These are phyloP conservation scores for Tyto alba DNA, from an alignment of 2,113 vertebrate species.

Conservation along the genomic window DNA sequence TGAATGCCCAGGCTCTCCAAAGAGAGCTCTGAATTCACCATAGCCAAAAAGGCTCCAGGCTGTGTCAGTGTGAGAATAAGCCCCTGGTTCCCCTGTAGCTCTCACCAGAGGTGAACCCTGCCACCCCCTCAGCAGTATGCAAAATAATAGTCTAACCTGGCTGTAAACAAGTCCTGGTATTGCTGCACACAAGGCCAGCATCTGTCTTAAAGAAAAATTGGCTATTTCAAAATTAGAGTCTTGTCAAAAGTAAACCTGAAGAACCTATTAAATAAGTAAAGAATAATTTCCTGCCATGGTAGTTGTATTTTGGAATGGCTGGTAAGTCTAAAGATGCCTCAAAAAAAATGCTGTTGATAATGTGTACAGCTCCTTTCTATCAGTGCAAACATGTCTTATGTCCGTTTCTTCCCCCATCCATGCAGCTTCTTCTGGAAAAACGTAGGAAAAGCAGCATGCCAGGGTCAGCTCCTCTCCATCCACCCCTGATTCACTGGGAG, in stretches of 20 bases:
- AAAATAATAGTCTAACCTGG: background rate
- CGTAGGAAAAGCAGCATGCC: background rate
- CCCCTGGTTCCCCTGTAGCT: background rate
- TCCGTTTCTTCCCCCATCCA: rapidly evolving
- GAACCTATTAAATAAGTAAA: background rate
- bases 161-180: background rate
- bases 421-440: background rate
- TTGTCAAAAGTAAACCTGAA: background rate
- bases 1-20: background rate
- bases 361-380: background rate
- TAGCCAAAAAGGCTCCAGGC: background rate
- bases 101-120: background rate
- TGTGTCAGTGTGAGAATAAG: background rate
- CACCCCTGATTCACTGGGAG: background rate
- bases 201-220: background rate
- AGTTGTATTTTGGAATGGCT: background rate
- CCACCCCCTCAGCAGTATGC: no score
- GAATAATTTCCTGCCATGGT: background rate
- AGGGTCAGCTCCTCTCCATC: background rate
- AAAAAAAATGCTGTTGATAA: background rate
- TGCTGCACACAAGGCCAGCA: rapidly evolving
- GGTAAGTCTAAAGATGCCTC: background rate
- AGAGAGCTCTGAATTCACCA: background rate
- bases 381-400: background rate
- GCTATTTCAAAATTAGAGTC: background rate